These are phyloP conservation scores for Andrena minutula DNA, from an alignment of 2,888 invertebrate species.

Conservation along the genomic window DNA sequence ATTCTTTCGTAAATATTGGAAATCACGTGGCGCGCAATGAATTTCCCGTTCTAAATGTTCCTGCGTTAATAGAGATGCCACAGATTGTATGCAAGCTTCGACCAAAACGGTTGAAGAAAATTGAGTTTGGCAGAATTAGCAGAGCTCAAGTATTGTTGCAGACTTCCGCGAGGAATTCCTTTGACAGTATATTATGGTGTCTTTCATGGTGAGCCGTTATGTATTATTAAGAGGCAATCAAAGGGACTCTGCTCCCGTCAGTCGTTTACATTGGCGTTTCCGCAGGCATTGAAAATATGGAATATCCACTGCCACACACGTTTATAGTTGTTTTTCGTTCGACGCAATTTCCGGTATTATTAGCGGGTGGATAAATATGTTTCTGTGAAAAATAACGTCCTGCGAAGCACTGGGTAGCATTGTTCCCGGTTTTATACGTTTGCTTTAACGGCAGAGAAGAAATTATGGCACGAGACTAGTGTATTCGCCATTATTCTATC, in stretches of 20 bases:
- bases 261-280: background rate
- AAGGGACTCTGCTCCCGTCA: background rate
- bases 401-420: background rate
- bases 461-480: conserved; percentile 13
- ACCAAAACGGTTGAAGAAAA: too few relatives aligned
- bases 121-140: background rate
- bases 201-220: background rate
- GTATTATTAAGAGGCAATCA: background rate
- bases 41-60: too few relatives aligned
- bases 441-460: conserved; percentile 15
- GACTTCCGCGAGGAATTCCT: background rate
- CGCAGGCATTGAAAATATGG: background rate
- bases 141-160: background rate
- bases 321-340: background rate
- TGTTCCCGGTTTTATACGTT: background rate
- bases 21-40: too few relatives aligned
- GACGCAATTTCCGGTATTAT: conserved; percentile 11
- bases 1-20: too few relatives aligned
- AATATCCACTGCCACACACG: too few relatives aligned
- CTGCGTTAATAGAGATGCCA: too few relatives aligned
- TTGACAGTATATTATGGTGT: background rate
- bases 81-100: too few relatives aligned
- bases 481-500: conserved; percentile 24
- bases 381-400: background rate
- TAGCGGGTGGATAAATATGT: background rate